Evolutionary conservation across 1,140 invertebrate species (phyloP), one percentile per base, ranked within the genome.

Genomic region (Euura lappo): DNA sequence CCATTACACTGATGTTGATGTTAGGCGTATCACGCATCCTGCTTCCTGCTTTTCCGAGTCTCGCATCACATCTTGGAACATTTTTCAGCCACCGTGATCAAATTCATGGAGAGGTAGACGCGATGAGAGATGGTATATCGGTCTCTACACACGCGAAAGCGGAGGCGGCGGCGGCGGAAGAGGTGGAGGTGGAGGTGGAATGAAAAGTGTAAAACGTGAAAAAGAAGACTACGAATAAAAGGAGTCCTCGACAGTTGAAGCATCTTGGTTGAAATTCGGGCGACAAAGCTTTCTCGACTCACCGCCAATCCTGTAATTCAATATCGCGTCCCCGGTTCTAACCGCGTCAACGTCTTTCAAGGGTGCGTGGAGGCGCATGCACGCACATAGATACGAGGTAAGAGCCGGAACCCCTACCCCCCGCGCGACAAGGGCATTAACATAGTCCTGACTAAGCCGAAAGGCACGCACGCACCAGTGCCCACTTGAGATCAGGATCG

Each of bases 391-490:
- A 28, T 28, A 28, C 28, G 28, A 28, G 28, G 28, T 28, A 28
- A 28, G 28, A 28, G 28, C 28, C 28, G 28, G 28, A 28, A 28
- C 28, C 28, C 28, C 28, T 28, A 28, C 28, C 28, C 28, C 28
- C 1, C 28, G 28, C 28, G 28, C 28, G 28, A 28, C 28, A 28
- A 28, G 28, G 1, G 65, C 47, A 76, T 76, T 76, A 76, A 45
- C 75, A 76, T 76, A 76, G 72, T 72, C 75, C 75, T 76, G 70
- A 76, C 75, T 71, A 71, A 76, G 75, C 75, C 44, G 28, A 42
- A 71, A 69, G 28, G 67, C 51, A 67, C 71, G 65, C 74, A 65
- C 64, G 43, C 66, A 72, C 74, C 68, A 64, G 65, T 45, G 47
- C 51, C 65, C 70, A 28, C 13, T 68, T 60, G 67, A 44, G 13